These are phyloP conservation scores for Sapajus apella DNA, from an alignment of 2,113 vertebrate species.

Conservation along the genomic window DNA sequence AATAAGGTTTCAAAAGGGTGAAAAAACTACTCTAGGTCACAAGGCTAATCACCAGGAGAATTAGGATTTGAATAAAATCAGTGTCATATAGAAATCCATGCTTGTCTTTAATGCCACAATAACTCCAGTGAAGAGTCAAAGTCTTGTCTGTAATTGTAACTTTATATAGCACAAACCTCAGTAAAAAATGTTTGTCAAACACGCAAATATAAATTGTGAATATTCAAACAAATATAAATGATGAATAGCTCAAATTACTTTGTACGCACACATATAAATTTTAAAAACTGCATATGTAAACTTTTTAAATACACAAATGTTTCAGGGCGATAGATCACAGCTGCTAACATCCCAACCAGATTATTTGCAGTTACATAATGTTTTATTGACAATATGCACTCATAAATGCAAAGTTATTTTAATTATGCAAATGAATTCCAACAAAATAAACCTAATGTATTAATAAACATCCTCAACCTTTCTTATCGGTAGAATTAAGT, in stretches of 20 bases:
- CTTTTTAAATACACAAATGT: background rate
- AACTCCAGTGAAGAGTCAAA: background rate
- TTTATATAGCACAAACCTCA: background rate
- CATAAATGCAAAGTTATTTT: background rate
- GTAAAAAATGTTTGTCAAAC: background rate
- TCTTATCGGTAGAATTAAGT: background rate
- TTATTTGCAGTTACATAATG: background rate
- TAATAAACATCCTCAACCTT: slow-evolving; percentile 29
- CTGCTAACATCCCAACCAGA: background rate
- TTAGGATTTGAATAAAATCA: background rate
- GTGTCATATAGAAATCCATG: background rate
- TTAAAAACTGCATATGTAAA: background rate
- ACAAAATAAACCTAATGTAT: background rate
- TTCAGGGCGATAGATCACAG: background rate
- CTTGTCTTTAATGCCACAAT: background rate
- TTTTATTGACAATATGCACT: background rate
- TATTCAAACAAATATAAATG: background rate
- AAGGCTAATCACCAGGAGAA: background rate
- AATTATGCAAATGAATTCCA: background rate
- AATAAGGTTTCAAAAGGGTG: background rate
- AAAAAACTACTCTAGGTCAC: background rate
- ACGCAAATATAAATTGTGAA: background rate
- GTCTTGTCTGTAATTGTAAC: background rate
- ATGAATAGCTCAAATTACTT: background rate
- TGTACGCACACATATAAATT: background rate